Percentiles rank a stretch among this genome's conserved stretches.
Conservation (phyloP, 2,113 vertebrate species). For the Pelusios castaneus region DNA sequence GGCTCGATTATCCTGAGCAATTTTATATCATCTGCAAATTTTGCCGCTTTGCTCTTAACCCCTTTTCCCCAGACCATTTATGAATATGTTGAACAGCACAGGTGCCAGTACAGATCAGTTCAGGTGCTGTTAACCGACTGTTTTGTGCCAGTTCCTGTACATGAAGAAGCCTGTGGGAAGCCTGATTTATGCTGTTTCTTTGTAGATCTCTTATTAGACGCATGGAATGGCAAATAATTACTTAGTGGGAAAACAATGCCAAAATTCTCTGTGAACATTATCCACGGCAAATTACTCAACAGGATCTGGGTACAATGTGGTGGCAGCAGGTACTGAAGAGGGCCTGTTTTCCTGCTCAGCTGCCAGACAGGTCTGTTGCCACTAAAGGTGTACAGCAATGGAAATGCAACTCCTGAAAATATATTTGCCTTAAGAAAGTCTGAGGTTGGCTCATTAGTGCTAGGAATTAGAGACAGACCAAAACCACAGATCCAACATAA, state of each 20-base stretch:
- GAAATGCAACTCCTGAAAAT: neutral
- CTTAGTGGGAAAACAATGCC: neutral
- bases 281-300: neutral
- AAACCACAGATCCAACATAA: neutral
- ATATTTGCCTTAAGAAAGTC: neutral
- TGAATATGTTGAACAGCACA: neutral
- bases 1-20: neutral
- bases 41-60: neutral
- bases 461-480: neutral
- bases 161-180: neutral
- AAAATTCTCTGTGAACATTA: neutral
- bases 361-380: neutral
- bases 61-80: neutral
- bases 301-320: neutral
- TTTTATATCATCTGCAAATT: neutral
- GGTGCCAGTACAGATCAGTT: neutral
- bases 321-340: neutral
- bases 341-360: neutral
- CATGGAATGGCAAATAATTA: constrained; percentile 16
- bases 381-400: neutral
- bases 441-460: constrained; percentile 17
- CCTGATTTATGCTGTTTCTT: neutral
- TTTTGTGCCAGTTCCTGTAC: neutral
- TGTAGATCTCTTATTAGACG: neutral
- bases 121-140: neutral